Base-by-base conservation (phyloP, 2,888 invertebrate species). In the Muscina levida region DNA sequence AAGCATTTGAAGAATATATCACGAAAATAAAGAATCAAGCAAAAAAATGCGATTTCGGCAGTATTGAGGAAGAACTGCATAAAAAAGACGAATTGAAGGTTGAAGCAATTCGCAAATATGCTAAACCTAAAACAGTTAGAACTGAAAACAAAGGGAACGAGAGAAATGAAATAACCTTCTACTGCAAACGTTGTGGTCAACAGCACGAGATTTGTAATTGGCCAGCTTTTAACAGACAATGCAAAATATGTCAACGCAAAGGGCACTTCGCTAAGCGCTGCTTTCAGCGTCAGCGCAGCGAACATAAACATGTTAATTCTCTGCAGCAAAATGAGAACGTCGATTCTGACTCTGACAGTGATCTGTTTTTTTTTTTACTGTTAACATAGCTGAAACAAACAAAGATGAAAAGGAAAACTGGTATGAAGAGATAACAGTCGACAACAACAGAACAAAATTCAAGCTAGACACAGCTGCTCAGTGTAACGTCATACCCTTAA, bases 381-480 rank as follows among this genome's bases (percentile, higher is more conserved):
- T 53, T 24, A 53, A 22, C 8, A 53, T 2, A 53, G 24, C 53
- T 24, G 53, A 53, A 24, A 53, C 82, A 81, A 81, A 83, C 26
- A 82, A 72, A 79, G 71, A 75, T 24, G 68, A 77, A 10, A 66
- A 72, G 1, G 75, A 68, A 17, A 78, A 78, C 37, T 82, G 70
- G 57, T 77, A 77, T 57, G 76, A 79, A 82, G 72, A 81, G 37
- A 78, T 80, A 37, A 57, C 26, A 6, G 75, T 81, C 1, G 72
- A 82, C 66, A 59, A 74, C 39, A 83, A 82, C 48, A 77, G 78
- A 59, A 73, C 78, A 10, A 78, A 72, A 70, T 71, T 82, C 8
- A 80, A 82, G 53, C 77, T 82, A 31, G 82, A 77, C 59, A 68
- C 82, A 11, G 83, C 74, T 46, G 79, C 77, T 8, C 75, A 83